These are phyloP conservation scores for honey bee (Apis mellifera) DNA, from an alignment of 1,140 invertebrate species.

Conservation along the genomic window DNA sequence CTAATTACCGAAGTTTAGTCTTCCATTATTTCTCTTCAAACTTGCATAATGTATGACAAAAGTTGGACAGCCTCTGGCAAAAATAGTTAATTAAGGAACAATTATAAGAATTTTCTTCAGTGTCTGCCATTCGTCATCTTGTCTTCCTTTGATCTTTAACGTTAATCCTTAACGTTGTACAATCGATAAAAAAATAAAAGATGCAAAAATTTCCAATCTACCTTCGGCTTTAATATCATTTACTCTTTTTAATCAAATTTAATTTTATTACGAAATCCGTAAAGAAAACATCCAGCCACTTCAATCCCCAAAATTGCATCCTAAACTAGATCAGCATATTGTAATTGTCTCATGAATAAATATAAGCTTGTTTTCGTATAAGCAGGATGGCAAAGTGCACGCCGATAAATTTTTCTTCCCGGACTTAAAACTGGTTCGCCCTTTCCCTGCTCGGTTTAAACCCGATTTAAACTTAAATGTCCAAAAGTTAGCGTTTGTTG, in stretches of 20 bases:
- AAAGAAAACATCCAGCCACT: constrained; percentile 1
- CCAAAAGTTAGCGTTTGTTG: background rate
- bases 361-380: constrained; percentile 18
- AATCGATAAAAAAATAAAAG: background rate
- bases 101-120: constrained; percentile 1
- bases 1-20: constrained; percentile 66
- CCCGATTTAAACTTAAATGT: background rate
- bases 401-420: background rate
- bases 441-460: background rate
- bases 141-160: background rate
- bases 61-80: constrained; percentile 36
- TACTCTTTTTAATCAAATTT: background rate
- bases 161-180: background rate
- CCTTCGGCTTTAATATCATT: background rate
- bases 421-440: background rate
- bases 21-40: constrained; percentile 62
- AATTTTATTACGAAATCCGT: background rate
- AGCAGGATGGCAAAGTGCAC: background rate
- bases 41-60: constrained; percentile 56
- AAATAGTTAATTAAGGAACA: constrained; percentile 38
- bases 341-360: constrained; percentile 39
- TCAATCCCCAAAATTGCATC: constrained; percentile 9
- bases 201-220: no score
- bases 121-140: background rate
- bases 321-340: constrained; percentile 28